phyloP scores from a whole-genome alignment of 2,888 invertebrate species.

The Eupithecia subumbrata region DNA sequence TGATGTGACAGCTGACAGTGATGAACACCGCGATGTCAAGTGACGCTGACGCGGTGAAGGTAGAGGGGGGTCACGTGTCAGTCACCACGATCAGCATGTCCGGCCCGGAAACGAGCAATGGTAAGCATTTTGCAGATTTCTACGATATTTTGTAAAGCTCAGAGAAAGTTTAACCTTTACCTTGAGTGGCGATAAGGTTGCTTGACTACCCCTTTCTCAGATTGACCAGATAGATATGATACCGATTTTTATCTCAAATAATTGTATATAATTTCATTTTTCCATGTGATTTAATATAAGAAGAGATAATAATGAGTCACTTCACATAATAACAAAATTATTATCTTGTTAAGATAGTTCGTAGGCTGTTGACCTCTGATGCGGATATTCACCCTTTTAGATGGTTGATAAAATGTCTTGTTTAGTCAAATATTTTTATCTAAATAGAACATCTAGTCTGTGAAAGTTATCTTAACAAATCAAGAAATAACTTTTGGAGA shows the following conservation, averaged over 20 bases:
- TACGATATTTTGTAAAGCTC: not conserved
- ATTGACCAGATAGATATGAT: not conserved
- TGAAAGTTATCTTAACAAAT: not conserved
- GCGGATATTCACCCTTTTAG: constrained; percentile 16
- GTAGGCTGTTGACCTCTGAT: constrained; percentile 25
- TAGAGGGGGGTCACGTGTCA: constrained; percentile 86
- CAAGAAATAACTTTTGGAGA: not conserved
- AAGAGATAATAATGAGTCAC: not conserved
- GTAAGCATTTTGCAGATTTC: constrained; percentile 54
- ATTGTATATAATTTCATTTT: not conserved
- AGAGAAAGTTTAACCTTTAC: constrained; percentile 2
- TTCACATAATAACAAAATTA: constrained; percentile 46
- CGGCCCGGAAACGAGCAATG: constrained; percentile 84
- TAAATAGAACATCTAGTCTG: not conserved
- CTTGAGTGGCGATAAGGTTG: not conserved
- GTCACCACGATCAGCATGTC: constrained; percentile 92
- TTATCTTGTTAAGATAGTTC: constrained; percentile 46
- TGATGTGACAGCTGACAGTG: constrained; percentile 50
- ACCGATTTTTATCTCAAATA: not conserved
- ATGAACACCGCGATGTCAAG: constrained; percentile 71
- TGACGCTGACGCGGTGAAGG: constrained; percentile 78
- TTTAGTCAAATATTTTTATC: not conserved
- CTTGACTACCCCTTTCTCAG: not conserved
- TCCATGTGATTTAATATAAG: not conserved
- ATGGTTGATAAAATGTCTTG: not conserved